Evolutionary conservation across 2,888 invertebrate species (phyloP).

Genomic region (Galeruca laticollis): DNA sequence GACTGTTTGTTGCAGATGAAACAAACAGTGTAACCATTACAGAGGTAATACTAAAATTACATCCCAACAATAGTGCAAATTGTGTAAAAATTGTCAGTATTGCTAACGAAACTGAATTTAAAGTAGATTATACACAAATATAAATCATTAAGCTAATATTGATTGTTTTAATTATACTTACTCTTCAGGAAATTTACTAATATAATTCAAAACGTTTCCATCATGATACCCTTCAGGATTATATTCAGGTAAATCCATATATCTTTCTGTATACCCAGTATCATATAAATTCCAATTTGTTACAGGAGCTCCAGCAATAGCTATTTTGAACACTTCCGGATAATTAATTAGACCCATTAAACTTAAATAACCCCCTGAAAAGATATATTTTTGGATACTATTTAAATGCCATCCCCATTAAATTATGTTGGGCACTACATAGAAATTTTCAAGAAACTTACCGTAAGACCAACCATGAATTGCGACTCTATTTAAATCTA

Average conservation of each 20-base stretch:
- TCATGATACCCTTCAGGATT: slow-evolving; percentile 84
- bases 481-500: slow-evolving; percentile 92
- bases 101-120: too few relatives aligned
- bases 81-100: too few relatives aligned
- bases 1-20: too few relatives aligned
- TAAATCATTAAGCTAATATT: too few relatives aligned
- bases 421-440: too few relatives aligned
- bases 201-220: slow-evolving; percentile 87
- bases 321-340: slow-evolving; percentile 93
- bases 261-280: slow-evolving; percentile 98
- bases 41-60: too few relatives aligned
- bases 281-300: slow-evolving; percentile 98
- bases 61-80: too few relatives aligned
- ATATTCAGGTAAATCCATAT: slow-evolving; percentile 88
- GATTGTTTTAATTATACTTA: too few relatives aligned
- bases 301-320: slow-evolving; percentile 97
- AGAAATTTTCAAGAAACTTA: slow-evolving; percentile 53
- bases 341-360: slow-evolving; percentile 93
- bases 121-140: too few relatives aligned
- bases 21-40: too few relatives aligned
- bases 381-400: not conserved
- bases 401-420: too few relatives aligned
- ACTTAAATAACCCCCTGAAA: slow-evolving; percentile 88
- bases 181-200: slow-evolving; percentile 92
- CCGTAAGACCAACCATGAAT: slow-evolving; percentile 99